Conservation (phyloP, 2,888 invertebrate genomes). For the Ophioninae sp. region DNA sequence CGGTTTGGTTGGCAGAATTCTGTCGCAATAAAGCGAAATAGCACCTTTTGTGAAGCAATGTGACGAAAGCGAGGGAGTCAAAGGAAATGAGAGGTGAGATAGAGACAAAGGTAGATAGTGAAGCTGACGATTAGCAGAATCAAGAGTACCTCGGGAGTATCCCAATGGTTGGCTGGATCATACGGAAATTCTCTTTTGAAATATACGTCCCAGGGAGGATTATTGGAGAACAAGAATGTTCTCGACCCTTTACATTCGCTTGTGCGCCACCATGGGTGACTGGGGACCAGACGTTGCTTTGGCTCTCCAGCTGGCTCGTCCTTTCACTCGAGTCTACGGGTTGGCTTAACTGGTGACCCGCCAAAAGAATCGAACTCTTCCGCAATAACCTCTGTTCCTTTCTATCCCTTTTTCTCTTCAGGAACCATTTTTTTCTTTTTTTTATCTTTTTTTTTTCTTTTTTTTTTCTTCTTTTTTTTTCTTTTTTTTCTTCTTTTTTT, state of each 20-base stretch:
- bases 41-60: constrained; percentile 17
- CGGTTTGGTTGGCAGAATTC: constrained; percentile 11
- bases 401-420: constrained; percentile 13
- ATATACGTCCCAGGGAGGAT: constrained; percentile 51
- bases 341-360: constrained; percentile 64
- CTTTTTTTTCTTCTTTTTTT: constrained; percentile 7
- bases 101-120: constrained; percentile 12
- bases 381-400: constrained; percentile 54
- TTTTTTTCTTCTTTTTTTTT: not conserved
- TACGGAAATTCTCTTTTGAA: constrained; percentile 62
- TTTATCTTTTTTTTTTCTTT: constrained; percentile 29
- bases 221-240: constrained; percentile 50
- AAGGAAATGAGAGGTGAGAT: constrained; percentile 3
- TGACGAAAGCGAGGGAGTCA: constrained; percentile 30
- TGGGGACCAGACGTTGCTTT: constrained; percentile 19
- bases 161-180: constrained; percentile 37
- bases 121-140: constrained; percentile 57
- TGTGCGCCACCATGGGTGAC: constrained; percentile 19
- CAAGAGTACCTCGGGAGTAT: constrained; percentile 30
- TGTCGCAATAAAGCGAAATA: constrained; percentile 12
- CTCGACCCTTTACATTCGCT: constrained; percentile 41
- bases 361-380: constrained; percentile 58
- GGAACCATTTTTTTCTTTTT: constrained; percentile 13
- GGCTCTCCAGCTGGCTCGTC: constrained; percentile 45
- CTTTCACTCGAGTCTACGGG: constrained; percentile 61